These are phyloP conservation scores for Pterophyllum scalare DNA, from an alignment of 2,113 vertebrate species.

Conservation along the genomic window DNA sequence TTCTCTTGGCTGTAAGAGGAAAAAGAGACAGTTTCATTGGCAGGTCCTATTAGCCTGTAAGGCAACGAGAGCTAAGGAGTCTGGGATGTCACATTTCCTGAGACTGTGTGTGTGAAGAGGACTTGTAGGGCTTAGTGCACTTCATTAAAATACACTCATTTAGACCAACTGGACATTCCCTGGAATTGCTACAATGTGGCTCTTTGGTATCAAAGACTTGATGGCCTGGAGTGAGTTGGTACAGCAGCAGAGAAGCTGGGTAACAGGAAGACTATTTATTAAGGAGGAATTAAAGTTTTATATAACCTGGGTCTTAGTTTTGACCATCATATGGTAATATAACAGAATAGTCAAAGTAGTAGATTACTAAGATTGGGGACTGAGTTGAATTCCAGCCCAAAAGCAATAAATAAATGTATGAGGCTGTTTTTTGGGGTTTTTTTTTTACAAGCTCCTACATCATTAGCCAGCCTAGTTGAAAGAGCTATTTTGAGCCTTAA, in stretches of 20 bases:
- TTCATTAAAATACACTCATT: slow-evolving; percentile 84
- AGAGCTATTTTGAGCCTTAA: not conserved
- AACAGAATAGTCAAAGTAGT: not conserved
- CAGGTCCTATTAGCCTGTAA: slow-evolving; percentile 87
- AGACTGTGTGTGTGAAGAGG: slow-evolving; percentile 47
- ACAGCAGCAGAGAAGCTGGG: slow-evolving; percentile 1
- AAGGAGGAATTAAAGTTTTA: slow-evolving; percentile 22
- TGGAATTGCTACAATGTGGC: slow-evolving; percentile 11
- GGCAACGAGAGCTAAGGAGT: slow-evolving; percentile 75
- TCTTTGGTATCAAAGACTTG: slow-evolving; percentile 24
- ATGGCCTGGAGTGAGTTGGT: slow-evolving; percentile 27
- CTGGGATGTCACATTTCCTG: slow-evolving; percentile 76
- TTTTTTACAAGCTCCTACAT: not conserved
- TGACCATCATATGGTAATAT: not conserved
- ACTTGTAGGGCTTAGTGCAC: slow-evolving; percentile 44
- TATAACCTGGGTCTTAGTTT: not conserved
- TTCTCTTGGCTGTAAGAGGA: slow-evolving; percentile 84
- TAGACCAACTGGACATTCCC: slow-evolving; percentile 79
- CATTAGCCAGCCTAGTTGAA: not conserved
- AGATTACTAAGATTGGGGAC: not conserved
- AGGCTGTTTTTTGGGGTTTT: not conserved
- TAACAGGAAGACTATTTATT: slow-evolving; percentile 16
- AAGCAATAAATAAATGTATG: not conserved
- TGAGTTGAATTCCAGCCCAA: not conserved
- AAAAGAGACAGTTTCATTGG: slow-evolving; percentile 84